Percentiles rank a stretch among this genome's conserved stretches.
Evolutionary conservation across 2,113 vertebrate species (phyloP).

Genomic region (Ailurus styani): DNA sequence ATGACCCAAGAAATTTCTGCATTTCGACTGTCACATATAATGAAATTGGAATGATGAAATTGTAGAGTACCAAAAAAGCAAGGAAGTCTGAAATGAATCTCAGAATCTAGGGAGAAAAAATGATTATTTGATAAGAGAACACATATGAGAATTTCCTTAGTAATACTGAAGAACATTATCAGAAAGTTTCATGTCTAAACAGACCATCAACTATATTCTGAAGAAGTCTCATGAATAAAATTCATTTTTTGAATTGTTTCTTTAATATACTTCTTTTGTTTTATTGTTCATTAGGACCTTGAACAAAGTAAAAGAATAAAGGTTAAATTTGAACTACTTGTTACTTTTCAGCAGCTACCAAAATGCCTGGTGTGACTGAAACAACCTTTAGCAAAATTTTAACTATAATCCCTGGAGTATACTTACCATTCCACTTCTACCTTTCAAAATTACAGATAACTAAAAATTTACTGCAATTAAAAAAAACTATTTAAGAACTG

Average conservation of each 20-base stretch:
- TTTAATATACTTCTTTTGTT: not conserved
- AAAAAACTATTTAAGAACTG: not conserved
- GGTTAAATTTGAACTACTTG: conserved; percentile 31
- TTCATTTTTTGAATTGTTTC: not conserved
- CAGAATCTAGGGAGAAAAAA: conserved; percentile 86
- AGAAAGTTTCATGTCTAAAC: not conserved
- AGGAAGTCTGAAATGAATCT: conserved; percentile 98
- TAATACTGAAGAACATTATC: not conserved
- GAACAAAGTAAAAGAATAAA: not conserved
- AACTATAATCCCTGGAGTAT: not conserved
- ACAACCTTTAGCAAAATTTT: not conserved
- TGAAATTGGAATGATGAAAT: conserved; percentile 99
- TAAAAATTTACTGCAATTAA: not conserved
- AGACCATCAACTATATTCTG: not conserved
- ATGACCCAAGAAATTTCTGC: conserved; percentile 99
- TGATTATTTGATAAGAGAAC: conserved; percentile 21
- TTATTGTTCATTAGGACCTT: not conserved
- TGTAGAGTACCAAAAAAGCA: conserved; percentile 98
- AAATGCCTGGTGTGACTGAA: not conserved
- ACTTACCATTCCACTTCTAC: not conserved
- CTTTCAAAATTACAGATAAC: not conserved
- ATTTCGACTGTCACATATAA: conserved; percentile 99
- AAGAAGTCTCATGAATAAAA: conserved; percentile 3
- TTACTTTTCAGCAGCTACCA: not conserved
- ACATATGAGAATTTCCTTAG: not conserved